These are phyloP conservation scores for Spongia lamella DNA, from an alignment of 37 sponge, comb jelly and placozoan species.

Conservation along the genomic window DNA sequence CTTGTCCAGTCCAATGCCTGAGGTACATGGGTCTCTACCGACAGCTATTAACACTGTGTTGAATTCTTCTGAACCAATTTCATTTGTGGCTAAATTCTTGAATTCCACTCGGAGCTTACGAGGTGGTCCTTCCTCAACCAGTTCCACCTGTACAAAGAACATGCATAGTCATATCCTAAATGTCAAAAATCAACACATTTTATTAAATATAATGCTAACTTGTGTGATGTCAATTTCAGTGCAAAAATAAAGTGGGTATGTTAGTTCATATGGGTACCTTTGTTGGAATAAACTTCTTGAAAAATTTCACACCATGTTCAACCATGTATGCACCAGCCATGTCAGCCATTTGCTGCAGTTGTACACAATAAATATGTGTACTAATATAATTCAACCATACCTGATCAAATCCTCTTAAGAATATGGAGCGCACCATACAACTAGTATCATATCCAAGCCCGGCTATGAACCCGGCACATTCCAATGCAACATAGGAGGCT, in stretches of 20 bases:
- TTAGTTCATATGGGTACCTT: slow-evolving; percentile 35
- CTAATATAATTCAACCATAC: slow-evolving; percentile 24
- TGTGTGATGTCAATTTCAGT: too few relatives aligned
- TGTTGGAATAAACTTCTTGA: slow-evolving; percentile 73
- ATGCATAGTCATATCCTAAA: too few relatives aligned
- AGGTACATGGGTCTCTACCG: slow-evolving; percentile 84
- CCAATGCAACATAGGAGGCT: slow-evolving; percentile 97
- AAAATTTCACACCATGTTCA: slow-evolving; percentile 76
- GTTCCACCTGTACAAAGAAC: slow-evolving; percentile 45
- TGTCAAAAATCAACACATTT: too few relatives aligned
- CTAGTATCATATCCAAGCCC: slow-evolving; percentile 88
- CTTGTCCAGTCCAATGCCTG: slow-evolving; percentile 80
- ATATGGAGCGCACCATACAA: slow-evolving; percentile 93
- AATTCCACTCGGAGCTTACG: slow-evolving; percentile 67
- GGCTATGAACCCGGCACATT: slow-evolving; percentile 97
- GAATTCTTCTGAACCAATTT: slow-evolving; percentile 59
- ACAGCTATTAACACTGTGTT: slow-evolving; percentile 92
- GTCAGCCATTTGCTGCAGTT: slow-evolving; percentile 88
- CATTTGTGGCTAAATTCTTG: slow-evolving; percentile 43
- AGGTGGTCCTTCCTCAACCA: slow-evolving; percentile 61
- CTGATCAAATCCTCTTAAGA: slow-evolving; percentile 97
- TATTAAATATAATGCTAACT: too few relatives aligned
- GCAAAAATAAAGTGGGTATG: too few relatives aligned
- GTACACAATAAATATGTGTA: not conserved
- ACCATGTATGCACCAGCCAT: slow-evolving; percentile 82